These are phyloP conservation scores for Calameuta pallipes DNA, from an alignment of 2,888 invertebrate species.

Conservation along the genomic window DNA sequence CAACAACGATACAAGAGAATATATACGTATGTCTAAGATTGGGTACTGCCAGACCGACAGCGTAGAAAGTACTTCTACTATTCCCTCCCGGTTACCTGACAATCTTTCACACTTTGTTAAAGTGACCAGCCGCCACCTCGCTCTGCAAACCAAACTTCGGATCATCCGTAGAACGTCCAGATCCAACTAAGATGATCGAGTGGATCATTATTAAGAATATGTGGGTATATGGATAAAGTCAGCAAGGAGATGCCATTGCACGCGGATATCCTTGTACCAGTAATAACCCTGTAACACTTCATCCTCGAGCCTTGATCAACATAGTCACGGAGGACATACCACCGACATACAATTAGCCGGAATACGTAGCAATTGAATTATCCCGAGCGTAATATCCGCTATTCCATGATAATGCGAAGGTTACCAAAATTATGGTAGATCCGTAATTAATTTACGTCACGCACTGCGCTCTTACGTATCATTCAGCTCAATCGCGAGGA, in stretches of 20 bases:
- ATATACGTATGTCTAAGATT: slow-evolving; percentile 8
- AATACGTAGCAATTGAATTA: background rate
- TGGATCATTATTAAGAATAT: background rate
- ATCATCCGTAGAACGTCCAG: background rate
- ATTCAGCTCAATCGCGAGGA: background rate
- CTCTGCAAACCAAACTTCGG: background rate
- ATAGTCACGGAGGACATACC: slow-evolving; percentile 20
- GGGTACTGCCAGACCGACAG: slow-evolving; percentile 20
- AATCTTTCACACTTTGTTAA: slow-evolving; percentile 21
- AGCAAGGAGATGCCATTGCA: slow-evolving; percentile 29
- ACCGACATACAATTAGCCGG: background rate
- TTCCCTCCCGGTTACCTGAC: slow-evolving; percentile 35
- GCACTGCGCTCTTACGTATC: background rate
- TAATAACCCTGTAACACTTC: slow-evolving; percentile 36
- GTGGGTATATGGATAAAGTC: background rate
- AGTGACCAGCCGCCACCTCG: background rate
- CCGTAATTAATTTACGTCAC: background rate
- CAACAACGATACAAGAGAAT: slow-evolving; percentile 1
- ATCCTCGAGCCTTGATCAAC: slow-evolving; percentile 21
- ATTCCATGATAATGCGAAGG: background rate
- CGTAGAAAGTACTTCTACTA: slow-evolving; percentile 41
- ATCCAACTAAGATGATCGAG: background rate
- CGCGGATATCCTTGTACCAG: slow-evolving; percentile 30
- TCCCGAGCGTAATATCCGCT: background rate
- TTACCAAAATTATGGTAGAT: background rate